Percentiles rank a stretch among this genome's conserved stretches.
Evolutionary conservation across 2,888 invertebrate species (phyloP).

Genomic region (Augochlorella aurata): DNA sequence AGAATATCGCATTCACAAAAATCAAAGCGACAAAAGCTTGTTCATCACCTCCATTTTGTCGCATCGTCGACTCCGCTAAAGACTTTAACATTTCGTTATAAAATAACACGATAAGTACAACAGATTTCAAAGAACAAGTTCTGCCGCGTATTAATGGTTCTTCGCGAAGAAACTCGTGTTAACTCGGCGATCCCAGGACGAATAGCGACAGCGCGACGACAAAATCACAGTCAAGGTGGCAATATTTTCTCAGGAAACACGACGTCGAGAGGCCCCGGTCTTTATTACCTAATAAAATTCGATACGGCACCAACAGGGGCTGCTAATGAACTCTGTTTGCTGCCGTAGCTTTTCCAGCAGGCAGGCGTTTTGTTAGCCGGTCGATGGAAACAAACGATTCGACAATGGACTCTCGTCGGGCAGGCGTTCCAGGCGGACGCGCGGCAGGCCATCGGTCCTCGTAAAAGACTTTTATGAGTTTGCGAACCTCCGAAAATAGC

Average conservation of each 20-base stretch:
- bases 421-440: background rate
- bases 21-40: too few species aligned
- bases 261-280: background rate
- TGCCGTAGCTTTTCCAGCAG: background rate
- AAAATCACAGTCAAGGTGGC: background rate
- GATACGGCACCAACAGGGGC: background rate
- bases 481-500: constrained; percentile 70
- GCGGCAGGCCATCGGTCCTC: constrained; percentile 57
- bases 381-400: constrained; percentile 20
- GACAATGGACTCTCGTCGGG: constrained; percentile 22
- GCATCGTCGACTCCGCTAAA: too few species aligned
- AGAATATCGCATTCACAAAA: too few species aligned
- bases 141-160: too few species aligned
- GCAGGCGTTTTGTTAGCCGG: background rate
- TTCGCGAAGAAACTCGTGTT: too few species aligned
- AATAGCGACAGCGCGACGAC: background rate
- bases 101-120: too few species aligned
- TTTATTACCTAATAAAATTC: constrained; percentile 9
- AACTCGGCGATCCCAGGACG: background rate
- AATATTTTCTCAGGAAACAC: background rate
- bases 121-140: too few species aligned
- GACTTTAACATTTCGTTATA: too few species aligned
- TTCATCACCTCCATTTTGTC: too few species aligned
- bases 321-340: background rate
- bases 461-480: constrained; percentile 68